phyloP scores from a whole-genome alignment of 2,113 vertebrate genomes.

The Illadopsis cleaveri region DNA sequence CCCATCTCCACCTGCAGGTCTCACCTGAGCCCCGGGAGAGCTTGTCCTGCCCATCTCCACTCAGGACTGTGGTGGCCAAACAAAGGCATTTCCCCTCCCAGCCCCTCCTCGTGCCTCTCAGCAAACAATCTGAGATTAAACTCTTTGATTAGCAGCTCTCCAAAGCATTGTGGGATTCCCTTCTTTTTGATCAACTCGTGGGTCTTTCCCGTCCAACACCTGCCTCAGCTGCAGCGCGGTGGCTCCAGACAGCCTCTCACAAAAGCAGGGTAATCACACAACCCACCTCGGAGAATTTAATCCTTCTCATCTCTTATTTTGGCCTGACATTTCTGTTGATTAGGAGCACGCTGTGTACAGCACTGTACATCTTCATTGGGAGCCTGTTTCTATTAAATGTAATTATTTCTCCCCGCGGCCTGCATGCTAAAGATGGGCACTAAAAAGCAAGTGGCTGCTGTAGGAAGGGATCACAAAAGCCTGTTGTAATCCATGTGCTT shows the following conservation, averaged over 20 bases:
- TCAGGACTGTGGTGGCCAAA: background rate
- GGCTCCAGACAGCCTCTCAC: background rate
- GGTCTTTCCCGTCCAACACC: background rate
- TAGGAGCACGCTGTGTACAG: slow-evolving; percentile 8
- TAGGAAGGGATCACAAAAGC: background rate
- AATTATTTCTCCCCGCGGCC: slow-evolving; percentile 44
- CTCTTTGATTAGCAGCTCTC: background rate
- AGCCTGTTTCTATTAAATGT: background rate
- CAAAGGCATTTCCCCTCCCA: background rate
- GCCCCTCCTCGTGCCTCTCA: background rate
- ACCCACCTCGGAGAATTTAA: background rate
- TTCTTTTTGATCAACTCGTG: background rate
- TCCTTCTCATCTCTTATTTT: slow-evolving; percentile 19
- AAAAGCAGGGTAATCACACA: background rate
- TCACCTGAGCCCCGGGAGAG: background rate
- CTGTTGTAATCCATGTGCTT: accelerated
- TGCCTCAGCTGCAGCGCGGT: background rate
- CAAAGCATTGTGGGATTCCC: background rate
- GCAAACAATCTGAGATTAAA: background rate
- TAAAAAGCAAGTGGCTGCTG: background rate
- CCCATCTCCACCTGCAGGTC: background rate
- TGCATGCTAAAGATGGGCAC: background rate
- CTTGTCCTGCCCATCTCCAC: background rate
- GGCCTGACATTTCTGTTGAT: slow-evolving; percentile 43
- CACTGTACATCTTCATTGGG: slow-evolving; percentile 12